phyloP scores from a whole-genome alignment of 2,797 vertebrate genomes.

The Meda fulgida region DNA sequence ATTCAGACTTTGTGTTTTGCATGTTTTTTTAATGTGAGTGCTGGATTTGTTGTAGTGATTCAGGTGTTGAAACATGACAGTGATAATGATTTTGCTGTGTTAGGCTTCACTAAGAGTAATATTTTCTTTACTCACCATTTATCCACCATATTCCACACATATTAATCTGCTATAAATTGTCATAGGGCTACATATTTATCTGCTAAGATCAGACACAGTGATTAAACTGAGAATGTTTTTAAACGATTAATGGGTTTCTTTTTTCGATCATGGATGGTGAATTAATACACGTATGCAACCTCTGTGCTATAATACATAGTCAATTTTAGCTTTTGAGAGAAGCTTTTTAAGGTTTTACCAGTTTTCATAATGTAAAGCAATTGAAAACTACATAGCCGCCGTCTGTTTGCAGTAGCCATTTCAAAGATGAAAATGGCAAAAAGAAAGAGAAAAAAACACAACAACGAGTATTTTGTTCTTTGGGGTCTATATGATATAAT shows the following conservation, averaged over 20 bases:
- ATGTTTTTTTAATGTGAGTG: constrained; percentile 6
- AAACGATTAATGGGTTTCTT: neutral
- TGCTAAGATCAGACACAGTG: neutral
- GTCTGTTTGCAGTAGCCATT: no score
- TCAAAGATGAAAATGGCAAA: no score
- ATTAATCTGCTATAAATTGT: neutral
- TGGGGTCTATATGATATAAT: no score
- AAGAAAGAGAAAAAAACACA: no score
- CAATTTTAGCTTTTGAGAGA: no score
- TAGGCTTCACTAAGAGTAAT: neutral
- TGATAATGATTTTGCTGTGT: neutral
- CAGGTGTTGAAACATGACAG: neutral
- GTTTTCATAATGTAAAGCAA: no score
- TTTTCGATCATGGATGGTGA: no score
- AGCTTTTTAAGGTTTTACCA: no score
- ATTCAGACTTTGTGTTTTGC: neutral
- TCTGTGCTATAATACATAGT: no score
- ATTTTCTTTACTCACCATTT: neutral
- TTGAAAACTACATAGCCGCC: no score
- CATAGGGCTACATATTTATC: neutral
- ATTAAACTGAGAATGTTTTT: neutral
- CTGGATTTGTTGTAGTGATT: neutral
- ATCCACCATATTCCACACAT: neutral
- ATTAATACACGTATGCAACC: no score
- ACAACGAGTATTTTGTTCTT: no score